Base-by-base conservation (phyloP, 2,113 vertebrate genomes). In the Lathamus discolor region DNA sequence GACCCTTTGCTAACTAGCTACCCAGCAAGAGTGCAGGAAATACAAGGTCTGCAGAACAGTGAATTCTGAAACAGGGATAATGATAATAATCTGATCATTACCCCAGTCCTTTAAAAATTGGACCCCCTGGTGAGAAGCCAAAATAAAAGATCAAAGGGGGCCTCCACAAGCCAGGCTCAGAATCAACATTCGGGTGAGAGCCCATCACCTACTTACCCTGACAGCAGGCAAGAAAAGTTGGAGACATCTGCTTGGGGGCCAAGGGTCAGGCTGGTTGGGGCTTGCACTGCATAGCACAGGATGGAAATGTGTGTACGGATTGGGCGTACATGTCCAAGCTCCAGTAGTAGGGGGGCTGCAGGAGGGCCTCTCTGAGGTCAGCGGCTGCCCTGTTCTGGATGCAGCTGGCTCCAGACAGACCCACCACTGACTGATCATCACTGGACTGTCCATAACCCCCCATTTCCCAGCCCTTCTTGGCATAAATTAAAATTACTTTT, bases 201-300 rank as follows among this genome's bases (percentile, higher is more conserved):
- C 66, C 90, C 66, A 63, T 83, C 92, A 90, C 77, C 91, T 92
- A 88, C 88, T 86, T 75, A 92, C 86, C 39, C 90, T 95, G 95
- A 95, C 95, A 96, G 83, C 93, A 93, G 92, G 95, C 90, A 97
- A 89, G 95, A 96, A 94, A 96, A 96, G 93, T 92, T 90, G 81
- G 88, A 95, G 92, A 96, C 95, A 96, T 96, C 96, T 97, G 96
- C 77, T 92, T 6, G 48, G 69, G 88, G 92, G 92, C 37, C 88
- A 95, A 69, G 86, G 96, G 93, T 97, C 93, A 94, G 88, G 73
- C 66, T 62, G 80, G 93, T 14, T 10, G 0, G 81, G 85, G 76
- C 87, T 75, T 0, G 0, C 0, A 18, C 43, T 44, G 66, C 91
- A 27, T 44, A 59, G 94, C 69, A 22, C 72, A 77, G 78, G 84